Base-by-base conservation (phyloP, 2,888 invertebrate species). In the Idaea dimidiata region DNA sequence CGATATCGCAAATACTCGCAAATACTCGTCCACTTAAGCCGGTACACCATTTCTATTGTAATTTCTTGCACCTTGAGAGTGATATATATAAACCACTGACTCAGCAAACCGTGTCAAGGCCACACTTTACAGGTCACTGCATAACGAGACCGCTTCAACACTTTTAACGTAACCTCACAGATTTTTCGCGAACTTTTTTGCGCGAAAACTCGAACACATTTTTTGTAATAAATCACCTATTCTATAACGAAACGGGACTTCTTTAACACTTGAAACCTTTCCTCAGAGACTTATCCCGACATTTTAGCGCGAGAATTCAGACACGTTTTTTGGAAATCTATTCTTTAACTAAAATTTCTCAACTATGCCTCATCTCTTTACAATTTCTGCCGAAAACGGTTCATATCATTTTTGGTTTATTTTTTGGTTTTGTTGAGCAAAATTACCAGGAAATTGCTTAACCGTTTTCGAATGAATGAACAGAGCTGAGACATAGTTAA, bases 91-190 rank as follows among this genome's bases (percentile, higher is more conserved):
- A 43, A 43, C 43, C 43, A 10, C 66, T 81, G 84, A 82, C 81
- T 70, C 68, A 79, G 79, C 77, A 72, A 83, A 80, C 78, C 77
- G 79, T 86, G 86, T 86, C 87, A 87, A 87, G 86, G 86, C 64
- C 66, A 57, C 32, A 32, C 59, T 67, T 60, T 61, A 62, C 70
- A 65, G 59, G 57, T 57, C 59, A 62, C 58, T 58, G 65, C 54
- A 54, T 7, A 61, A 43, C 61, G 61, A 73, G 75, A 73, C 78
- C 66, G 79, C 75, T 62, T 74, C 73, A 71, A 54, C 54, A n/a
- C 54, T 17, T 54, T 8, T 1, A 4, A 54, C 54, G 17, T 16
- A 8, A 43, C 43, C 14, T 43, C 43, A 43, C 43, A 3, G 10
- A 43, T 43, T 43, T 43, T 43, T 3, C 43, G 43, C 43, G 43